Evolutionary conservation across 2,113 vertebrate genomes (phyloP).

Genomic region (Archocentrus centrarchus): DNA sequence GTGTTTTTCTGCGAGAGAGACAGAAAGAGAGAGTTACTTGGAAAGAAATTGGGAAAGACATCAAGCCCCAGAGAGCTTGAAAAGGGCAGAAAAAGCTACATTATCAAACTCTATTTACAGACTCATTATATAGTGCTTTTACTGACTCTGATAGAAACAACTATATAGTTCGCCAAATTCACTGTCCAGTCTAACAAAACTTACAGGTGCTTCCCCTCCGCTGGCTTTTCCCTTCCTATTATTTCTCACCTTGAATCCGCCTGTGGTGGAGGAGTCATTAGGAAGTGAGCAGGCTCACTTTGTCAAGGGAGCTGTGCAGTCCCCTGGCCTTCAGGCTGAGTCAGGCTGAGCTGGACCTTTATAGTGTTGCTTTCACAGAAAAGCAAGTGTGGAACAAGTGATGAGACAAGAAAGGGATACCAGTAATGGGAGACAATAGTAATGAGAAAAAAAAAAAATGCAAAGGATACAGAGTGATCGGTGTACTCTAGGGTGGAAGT

Average conservation of each 20-base stretch:
- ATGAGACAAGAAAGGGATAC: neutral
- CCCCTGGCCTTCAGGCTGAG: constrained; percentile 37
- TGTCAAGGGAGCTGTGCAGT: constrained; percentile 52
- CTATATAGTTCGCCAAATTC: neutral
- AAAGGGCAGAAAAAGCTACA: constrained; percentile 12
- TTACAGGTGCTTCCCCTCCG: constrained; percentile 21
- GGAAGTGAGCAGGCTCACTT: constrained; percentile 61
- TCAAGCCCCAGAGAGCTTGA: neutral
- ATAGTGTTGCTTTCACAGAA: constrained; percentile 26
- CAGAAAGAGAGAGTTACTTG: neutral
- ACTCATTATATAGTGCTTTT: constrained; percentile 3
- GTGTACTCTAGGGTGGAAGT: neutral
- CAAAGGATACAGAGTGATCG: neutral
- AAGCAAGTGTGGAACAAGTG: constrained; percentile 17
- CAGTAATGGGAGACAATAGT: constrained; percentile 1
- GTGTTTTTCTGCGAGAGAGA: neutral
- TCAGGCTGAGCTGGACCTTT: neutral
- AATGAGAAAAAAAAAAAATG: constrained; percentile 26
- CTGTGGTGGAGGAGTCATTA: constrained; percentile 63
- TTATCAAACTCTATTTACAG: neutral
- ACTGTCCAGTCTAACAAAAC: constrained; percentile 8
- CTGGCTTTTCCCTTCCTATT: constrained; percentile 12
- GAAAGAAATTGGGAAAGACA: constrained; percentile 5
- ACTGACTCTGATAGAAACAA: constrained; percentile 8
- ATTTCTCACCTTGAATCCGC: constrained; percentile 23